Evolutionary conservation across 2,888 invertebrate genomes (phyloP).

Genomic region (Brachyopa scutellaris): DNA sequence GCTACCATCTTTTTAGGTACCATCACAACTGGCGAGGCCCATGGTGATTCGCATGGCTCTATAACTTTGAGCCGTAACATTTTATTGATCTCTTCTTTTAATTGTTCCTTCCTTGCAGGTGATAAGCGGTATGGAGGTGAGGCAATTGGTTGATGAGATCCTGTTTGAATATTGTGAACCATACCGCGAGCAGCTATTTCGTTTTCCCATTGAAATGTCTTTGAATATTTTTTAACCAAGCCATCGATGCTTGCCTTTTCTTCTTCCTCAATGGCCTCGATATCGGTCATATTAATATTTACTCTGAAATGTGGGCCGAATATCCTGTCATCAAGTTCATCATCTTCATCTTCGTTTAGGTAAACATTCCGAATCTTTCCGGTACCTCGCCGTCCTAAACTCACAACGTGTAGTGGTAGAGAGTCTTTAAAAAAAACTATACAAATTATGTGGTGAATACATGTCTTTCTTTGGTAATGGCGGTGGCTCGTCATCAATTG

Average conservation of each 20-base stretch:
- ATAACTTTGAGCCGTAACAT: not conserved
- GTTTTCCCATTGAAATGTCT: not conserved
- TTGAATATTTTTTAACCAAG: not conserved
- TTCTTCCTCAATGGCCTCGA: not conserved
- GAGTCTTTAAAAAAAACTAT: too few species aligned
- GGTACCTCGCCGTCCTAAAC: too few species aligned
- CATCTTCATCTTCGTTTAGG: not conserved
- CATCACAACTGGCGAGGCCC: too few species aligned
- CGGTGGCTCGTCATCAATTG: too few species aligned
- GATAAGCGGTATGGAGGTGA: not conserved
- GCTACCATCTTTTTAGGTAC: slow-evolving; percentile 73
- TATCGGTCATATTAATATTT: not conserved
- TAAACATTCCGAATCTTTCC: not conserved
- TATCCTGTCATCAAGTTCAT: not conserved
- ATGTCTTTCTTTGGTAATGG: too few species aligned
- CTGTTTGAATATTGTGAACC: not conserved
- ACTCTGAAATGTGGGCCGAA: not conserved
- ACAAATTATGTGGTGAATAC: too few species aligned
- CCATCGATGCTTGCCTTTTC: not conserved
- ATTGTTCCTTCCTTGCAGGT: not conserved
- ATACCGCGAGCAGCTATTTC: not conserved
- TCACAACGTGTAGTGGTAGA: too few species aligned
- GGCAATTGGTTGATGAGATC: not conserved
- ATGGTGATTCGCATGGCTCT: not conserved
- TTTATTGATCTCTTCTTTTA: not conserved